Evolutionary conservation across 2,113 vertebrate species (phyloP).

Genomic region (Cyanoliseus patagonus): DNA sequence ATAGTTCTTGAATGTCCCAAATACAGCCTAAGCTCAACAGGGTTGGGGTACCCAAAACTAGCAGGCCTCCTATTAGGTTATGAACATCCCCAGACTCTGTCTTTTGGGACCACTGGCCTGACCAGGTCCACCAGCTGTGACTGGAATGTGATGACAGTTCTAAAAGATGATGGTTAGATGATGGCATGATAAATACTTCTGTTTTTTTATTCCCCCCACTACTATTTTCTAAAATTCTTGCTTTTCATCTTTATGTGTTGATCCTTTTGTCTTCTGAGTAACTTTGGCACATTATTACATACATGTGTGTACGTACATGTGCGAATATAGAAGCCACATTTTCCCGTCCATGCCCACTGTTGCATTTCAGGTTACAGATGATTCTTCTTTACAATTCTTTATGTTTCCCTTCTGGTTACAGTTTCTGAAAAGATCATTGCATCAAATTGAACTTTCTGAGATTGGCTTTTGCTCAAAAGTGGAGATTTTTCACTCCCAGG

Average conservation of each 20-base stretch:
- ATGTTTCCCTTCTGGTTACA: neutral
- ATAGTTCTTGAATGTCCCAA: neutral
- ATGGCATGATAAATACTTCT: neutral
- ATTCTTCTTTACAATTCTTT: neutral
- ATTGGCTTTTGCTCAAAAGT: neutral
- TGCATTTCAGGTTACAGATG: neutral
- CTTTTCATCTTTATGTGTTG: neutral
- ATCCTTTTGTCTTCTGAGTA: neutral
- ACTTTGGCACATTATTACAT: neutral
- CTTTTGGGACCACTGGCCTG: neutral
- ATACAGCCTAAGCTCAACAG: neutral
- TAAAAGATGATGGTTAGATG: neutral
- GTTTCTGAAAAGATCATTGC: neutral
- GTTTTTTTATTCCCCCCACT: neutral
- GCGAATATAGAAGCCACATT: neutral
- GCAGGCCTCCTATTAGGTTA: too few relatives aligned
- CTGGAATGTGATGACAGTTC: neutral
- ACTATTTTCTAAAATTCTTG: neutral
- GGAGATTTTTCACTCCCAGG: neutral
- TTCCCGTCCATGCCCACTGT: neutral
- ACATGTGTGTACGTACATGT: neutral
- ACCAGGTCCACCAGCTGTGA: neutral
- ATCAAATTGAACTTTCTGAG: neutral
- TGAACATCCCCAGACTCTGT: neutral
- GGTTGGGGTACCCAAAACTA: neutral